These are phyloP conservation scores for Tipula confusa DNA, from an alignment of 2,888 invertebrate genomes.

Conservation along the genomic window DNA sequence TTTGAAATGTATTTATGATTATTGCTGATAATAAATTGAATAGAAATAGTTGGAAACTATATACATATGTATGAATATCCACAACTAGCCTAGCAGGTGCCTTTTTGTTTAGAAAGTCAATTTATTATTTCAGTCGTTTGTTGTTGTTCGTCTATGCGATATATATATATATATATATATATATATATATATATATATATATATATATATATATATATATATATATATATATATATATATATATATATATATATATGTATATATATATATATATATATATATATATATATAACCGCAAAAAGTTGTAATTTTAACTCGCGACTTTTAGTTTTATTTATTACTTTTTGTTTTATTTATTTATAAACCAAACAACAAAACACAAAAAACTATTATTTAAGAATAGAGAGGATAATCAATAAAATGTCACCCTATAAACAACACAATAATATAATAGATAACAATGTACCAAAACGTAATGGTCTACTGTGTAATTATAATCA, in stretches of 20 bases:
- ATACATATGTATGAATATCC: not conserved
- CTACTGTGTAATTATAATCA: slow-evolving; percentile 25
- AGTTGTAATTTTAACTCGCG: not conserved
- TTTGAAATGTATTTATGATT: not conserved
- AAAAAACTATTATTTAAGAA: not conserved
- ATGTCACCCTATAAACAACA: not conserved
- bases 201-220: no score
- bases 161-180: no score
- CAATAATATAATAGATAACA: not conserved
- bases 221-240: no score
- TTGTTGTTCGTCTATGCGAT: not conserved
- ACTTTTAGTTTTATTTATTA: slow-evolving; percentile 15
- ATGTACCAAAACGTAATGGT: not conserved
- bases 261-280: no score
- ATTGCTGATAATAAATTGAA: not conserved
- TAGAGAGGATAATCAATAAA: slow-evolving; percentile 3
- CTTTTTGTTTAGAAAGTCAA: slow-evolving; percentile 3
- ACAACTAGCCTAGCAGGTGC: slow-evolving; percentile 12
- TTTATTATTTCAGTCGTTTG: not conserved
- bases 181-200: no score
- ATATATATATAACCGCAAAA: not conserved
- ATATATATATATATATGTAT: no score
- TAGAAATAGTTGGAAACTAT: not conserved
- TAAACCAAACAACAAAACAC: not conserved
- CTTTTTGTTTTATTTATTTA: not conserved